phyloP scores from a whole-genome alignment of 2,113 vertebrate genomes.

The Mobula hypostoma region DNA sequence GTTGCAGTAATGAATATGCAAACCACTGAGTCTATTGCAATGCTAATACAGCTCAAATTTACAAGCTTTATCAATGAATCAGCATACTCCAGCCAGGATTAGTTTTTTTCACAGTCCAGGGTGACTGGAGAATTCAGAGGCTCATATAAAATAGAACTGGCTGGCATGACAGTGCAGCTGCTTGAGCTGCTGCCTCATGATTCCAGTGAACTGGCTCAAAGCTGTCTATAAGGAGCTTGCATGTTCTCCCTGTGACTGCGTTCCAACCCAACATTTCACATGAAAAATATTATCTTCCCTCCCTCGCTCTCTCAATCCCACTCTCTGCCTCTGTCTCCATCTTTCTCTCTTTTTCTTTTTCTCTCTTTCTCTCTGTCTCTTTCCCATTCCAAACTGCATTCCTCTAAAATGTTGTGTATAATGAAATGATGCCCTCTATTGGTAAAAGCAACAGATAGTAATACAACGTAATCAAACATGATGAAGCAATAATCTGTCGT shows the following conservation, averaged over 20 bases:
- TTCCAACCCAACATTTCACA: too few species aligned
- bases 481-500: neutral
- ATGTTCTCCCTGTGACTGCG: too few species aligned
- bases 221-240: too few species aligned
- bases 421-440: constrained; percentile 34
- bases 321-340: too few species aligned
- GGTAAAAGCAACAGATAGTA: neutral
- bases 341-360: too few species aligned
- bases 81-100: neutral
- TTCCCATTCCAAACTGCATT: too few species aligned
- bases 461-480: neutral
- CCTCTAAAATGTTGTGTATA: neutral
- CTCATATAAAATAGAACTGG: neutral
- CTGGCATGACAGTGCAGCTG: too few species aligned
- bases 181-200: too few species aligned
- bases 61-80: neutral
- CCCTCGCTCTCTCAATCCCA: too few species aligned
- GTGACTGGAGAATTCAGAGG: neutral
- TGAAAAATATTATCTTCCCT: too few species aligned
- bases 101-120: neutral
- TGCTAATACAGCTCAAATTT: neutral
- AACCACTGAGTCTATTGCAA: neutral
- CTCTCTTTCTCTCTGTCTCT: too few species aligned
- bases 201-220: too few species aligned
- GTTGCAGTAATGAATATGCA: neutral